phyloP scores from a whole-genome alignment of 2,797 vertebrate species.

The Eremophila alpestris region DNA sequence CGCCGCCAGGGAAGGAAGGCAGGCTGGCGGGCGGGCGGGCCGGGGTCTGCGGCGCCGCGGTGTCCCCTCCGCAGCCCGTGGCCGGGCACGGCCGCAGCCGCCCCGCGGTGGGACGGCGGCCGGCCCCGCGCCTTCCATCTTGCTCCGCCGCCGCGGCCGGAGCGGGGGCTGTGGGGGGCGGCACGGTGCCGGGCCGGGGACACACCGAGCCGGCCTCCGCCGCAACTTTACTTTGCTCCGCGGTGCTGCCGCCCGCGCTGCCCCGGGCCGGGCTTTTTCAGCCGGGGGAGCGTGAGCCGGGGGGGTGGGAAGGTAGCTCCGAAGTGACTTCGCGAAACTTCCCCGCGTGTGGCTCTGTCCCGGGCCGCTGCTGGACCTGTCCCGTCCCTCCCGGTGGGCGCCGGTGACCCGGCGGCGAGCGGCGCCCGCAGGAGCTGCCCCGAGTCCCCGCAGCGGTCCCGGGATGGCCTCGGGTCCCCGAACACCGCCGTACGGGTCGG shows the following conservation, averaged over 20 bases:
- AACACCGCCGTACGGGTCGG: background rate
- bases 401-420: background rate
- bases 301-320: background rate
- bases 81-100: background rate
- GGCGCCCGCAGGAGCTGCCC: background rate
- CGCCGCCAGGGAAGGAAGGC: background rate
- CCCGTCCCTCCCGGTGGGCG: background rate
- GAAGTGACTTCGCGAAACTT: constrained; percentile 36
- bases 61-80: background rate
- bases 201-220: background rate
- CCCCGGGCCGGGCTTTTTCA: background rate
- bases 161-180: background rate
- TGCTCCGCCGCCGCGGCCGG: background rate
- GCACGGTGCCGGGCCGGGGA: background rate
- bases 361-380: background rate
- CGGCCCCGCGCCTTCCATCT: constrained; percentile 16
- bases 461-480: background rate
- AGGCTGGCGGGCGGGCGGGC: background rate
- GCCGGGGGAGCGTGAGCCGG: background rate
- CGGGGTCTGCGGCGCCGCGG: background rate
- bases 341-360: background rate
- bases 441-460: background rate
- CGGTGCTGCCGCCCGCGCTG: background rate
- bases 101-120: background rate
- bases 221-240: constrained; percentile 42